Base-by-base conservation (phyloP, 2,797 vertebrate species). In the Phalloptychus januarius region DNA sequence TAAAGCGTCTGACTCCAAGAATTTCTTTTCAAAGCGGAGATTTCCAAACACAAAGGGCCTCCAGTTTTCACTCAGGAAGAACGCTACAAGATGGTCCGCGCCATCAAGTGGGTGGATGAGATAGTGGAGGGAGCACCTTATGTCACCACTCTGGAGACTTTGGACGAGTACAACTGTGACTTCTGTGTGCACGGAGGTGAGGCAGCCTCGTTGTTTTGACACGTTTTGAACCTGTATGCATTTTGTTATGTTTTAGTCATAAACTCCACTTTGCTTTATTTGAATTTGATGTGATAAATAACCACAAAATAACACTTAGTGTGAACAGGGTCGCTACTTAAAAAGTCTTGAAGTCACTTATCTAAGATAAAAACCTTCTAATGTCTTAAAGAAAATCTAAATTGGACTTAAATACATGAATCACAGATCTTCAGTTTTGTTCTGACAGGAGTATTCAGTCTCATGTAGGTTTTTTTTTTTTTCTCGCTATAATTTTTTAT, bases 91-190 rank as follows among this genome's bases (percentile, higher is more conserved):
- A 99, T 99, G 97, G 98, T 99, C 40, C 95, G 95, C 3, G 98
- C 98, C 77, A 99, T 99, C 91, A 99, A 99, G 89, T 99, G 98
- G 98, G 98, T 99, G 92, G 98, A 99, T 78, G 98, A 99, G 88
- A 97, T 99, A 7, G 97, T 98, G 7, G 96, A 97, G 3, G 97
- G 97, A 1, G 98, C 98, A 0, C 98, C 98, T 0, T 99, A 99
- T 3, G 97, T 99, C 86, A 98, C 98, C 90, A 99, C 97, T 0
- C 93, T 99, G 93, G 97, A 98, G 91, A 99, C 98, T 0, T 94
- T 99, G 87, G 97, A 99, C 95, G 95, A 97, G 91, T 96, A 97
- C 90, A 96, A 92, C 95, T 98, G 97, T 82, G 97, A 99, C 92
- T 99, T 97, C 96, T 99, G 98, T 2, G 98, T 99, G 78, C 94